A percentile compares a stretch with the other conserved stretches of the same genome.
phyloP scores from a whole-genome alignment of 1,140 invertebrate genomes.

The Drosophila quadrilineata region DNA sequence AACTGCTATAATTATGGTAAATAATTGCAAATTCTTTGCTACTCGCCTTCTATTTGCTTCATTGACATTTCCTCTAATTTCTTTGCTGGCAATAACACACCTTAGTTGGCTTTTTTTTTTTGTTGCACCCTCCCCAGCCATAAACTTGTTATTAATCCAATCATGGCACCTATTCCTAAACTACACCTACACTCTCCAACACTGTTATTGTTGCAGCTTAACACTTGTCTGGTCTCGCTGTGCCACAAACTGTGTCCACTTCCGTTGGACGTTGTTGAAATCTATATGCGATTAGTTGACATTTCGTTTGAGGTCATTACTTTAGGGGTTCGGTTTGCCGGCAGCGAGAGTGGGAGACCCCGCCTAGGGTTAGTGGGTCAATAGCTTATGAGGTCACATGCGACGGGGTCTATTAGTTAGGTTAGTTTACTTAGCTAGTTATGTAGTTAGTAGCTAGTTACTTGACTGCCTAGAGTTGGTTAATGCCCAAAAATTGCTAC shows the following conservation, averaged over 20 bases:
- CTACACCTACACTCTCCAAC: neutral
- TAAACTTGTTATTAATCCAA: slow-evolving; percentile 13
- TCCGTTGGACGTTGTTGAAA: slow-evolving; percentile 54
- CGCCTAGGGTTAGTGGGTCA: slow-evolving; percentile 69
- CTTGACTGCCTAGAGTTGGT: slow-evolving; percentile 3
- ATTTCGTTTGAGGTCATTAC: slow-evolving; percentile 69
- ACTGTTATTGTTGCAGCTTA: slow-evolving; percentile 27
- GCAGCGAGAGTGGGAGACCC: neutral
- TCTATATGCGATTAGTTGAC: slow-evolving; percentile 70
- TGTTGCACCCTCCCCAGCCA: neutral
- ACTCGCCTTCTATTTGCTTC: too few relatives aligned
- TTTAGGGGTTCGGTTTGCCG: slow-evolving; percentile 38
- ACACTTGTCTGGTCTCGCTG: slow-evolving; percentile 44
- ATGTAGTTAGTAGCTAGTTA: slow-evolving; percentile 23
- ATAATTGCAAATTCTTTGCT: too few relatives aligned
- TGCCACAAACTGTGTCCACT: slow-evolving; percentile 28
- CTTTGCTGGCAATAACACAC: too few relatives aligned
- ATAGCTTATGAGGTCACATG: slow-evolving; percentile 70
- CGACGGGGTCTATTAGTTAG: slow-evolving; percentile 18
- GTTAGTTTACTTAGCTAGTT: slow-evolving; percentile 24
- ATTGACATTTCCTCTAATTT: too few relatives aligned
- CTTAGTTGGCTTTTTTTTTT: too few relatives aligned
- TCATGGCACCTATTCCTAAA: neutral
- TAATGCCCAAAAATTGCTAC: slow-evolving; percentile 42
- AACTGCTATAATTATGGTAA: too few relatives aligned